These are phyloP conservation scores for Eupithecia subumbrata DNA, from an alignment of 2,888 invertebrate genomes.

Conservation along the genomic window DNA sequence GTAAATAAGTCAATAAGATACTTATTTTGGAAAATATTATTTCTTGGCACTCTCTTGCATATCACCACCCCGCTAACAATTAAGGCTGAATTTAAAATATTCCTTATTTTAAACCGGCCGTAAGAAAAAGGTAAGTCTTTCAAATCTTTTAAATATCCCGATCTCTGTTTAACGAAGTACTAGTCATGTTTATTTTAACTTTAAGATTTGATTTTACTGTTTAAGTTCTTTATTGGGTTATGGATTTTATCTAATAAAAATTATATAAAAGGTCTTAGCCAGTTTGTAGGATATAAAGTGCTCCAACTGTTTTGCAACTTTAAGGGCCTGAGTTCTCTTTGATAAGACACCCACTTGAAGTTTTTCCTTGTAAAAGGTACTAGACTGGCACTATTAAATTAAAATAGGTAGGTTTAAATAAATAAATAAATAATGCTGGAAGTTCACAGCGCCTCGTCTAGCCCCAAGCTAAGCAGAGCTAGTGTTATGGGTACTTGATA, in stretches of 20 bases:
- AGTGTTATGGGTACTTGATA: background rate
- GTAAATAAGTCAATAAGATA: too few species aligned
- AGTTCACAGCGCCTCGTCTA: background rate
- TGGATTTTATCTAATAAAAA: constrained; percentile 18
- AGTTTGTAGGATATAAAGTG: background rate
- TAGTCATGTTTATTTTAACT: constrained; percentile 74
- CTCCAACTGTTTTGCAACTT: background rate
- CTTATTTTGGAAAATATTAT: background rate
- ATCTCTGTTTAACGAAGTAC: constrained; percentile 78
- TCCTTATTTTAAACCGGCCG: constrained; percentile 68
- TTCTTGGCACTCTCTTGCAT: constrained; percentile 54
- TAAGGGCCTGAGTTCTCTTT: background rate
- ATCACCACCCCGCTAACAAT: constrained; percentile 66
- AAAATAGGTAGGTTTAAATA: background rate
- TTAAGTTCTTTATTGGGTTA: constrained; percentile 63
- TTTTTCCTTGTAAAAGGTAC: background rate
- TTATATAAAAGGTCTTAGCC: background rate
- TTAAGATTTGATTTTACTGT: constrained; percentile 67
- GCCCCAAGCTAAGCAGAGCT: background rate
- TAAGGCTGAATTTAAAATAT: constrained; percentile 74
- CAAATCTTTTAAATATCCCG: constrained; percentile 72
- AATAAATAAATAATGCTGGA: background rate
- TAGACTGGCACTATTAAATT: too few species aligned
- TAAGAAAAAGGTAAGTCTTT: constrained; percentile 75
- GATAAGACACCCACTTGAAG: background rate